Base-by-base conservation (phyloP, 2,113 vertebrate genomes). In the Pollachius pollachius region DNA sequence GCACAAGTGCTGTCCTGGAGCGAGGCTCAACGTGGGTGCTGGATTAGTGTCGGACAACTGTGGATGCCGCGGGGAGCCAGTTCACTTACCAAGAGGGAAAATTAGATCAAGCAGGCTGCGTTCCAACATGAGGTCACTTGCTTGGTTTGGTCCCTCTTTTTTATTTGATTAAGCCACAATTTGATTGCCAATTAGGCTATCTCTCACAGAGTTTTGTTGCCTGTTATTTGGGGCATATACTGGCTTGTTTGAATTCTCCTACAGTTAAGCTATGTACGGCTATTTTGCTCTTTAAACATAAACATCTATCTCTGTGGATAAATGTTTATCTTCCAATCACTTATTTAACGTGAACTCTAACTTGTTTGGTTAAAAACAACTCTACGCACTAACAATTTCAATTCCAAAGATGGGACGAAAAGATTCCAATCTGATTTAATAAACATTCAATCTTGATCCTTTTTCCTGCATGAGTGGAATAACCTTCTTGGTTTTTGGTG, bases 211-310 rank as follows among this genome's bases (percentile, higher is more conserved):
- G 30, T 7, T 57, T 65, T 48, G n/a, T 18, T 12, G 8, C 56
- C 19, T 68, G 54, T 34, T 34, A 52, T 57, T 12, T 48, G 41
- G 13, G 60, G 69, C 15, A 57, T 41, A 12, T 48, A 12, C 57
- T 65, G 70, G 71, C 77, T 80, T 34, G 41, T 48, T 13, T 69
- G 65, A 75, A 69, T 68, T 68, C 65, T 48, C 56, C 57, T 68
- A 56, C 52, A 15, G 62, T 68, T 67, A 57, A 34, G 23, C 15
- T 56, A 54, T 17, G 54, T 65, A 72, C 76, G 69, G 30, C 27
- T 27, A 27, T 4, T 34, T 34, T 48, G 41, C 41, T 48, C 11
- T 48, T 48, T 48, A 48, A 48, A 23, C 23, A 23, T 23, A 23
- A 48, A 48, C 41, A 2, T 48, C 11, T 13, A 7, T 9, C 41